These are phyloP conservation scores for Rhinogobius similis DNA, from an alignment of 2,113 vertebrate species.

Conservation along the genomic window DNA sequence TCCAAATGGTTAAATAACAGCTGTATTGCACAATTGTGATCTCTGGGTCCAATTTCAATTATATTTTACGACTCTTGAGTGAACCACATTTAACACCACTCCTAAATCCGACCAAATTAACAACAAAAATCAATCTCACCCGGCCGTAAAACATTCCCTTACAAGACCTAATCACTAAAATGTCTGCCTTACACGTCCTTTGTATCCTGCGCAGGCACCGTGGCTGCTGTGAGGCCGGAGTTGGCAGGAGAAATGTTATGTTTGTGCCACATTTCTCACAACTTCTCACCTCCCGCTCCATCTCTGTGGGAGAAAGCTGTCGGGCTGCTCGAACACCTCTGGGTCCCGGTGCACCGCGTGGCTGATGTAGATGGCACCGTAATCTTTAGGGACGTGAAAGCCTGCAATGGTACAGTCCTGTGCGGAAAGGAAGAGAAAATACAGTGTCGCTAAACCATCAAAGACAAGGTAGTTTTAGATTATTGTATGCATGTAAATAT, in stretches of 20 bases:
- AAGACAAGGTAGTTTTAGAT: not conserved
- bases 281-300: constrained; percentile 63
- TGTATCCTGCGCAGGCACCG: not conserved
- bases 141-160: not conserved
- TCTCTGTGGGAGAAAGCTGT: constrained; percentile 63
- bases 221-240: not conserved
- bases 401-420: constrained; percentile 61
- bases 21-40: too few relatives aligned
- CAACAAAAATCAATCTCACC: not conserved
- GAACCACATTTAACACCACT: not conserved
- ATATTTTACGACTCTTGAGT: not conserved
- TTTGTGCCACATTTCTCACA: not conserved
- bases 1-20: too few relatives aligned
- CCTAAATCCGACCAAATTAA: not conserved
- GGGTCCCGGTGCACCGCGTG: constrained; percentile 63
- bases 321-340: constrained; percentile 67
- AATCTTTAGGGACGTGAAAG: constrained; percentile 56
- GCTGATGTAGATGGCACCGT: constrained; percentile 58
- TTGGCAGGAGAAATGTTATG: not conserved
- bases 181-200: too few relatives aligned
- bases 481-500: not conserved
- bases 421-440: constrained; percentile 10
- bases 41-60: too few relatives aligned
- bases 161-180: not conserved
- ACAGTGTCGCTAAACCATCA: not conserved